These are phyloP conservation scores for Druon quercuslanigerum DNA, from an alignment of 1,140 invertebrate genomes.

Conservation along the genomic window DNA sequence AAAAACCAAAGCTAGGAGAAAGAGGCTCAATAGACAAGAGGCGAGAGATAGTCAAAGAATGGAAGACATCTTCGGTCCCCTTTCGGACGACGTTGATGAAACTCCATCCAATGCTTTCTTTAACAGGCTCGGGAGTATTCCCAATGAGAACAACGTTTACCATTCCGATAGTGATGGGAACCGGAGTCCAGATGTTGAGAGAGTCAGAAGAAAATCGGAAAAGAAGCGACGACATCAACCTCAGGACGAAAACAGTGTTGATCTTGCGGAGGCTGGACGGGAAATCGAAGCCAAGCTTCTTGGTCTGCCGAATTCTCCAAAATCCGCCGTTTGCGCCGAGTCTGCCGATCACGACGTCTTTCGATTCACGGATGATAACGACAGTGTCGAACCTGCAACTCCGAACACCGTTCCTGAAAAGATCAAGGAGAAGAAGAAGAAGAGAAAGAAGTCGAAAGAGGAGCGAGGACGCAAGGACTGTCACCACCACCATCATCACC, in stretches of 20 bases:
- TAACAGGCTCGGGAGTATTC: constrained; percentile 54
- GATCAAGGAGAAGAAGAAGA: constrained; percentile 86
- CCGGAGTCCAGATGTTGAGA: constrained; percentile 66
- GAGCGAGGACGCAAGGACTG: constrained; percentile 83
- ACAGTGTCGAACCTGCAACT: constrained; percentile 73
- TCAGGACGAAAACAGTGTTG: constrained; percentile 86
- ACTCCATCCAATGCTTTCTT: constrained; percentile 64
- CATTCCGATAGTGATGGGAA: constrained; percentile 67
- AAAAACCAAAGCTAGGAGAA: constrained; percentile 78
- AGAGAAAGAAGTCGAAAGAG: constrained; percentile 88
- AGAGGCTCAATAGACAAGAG: constrained; percentile 73
- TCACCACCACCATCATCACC: constrained; percentile 78
- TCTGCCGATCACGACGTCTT: constrained; percentile 77
- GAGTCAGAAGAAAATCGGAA: constrained; percentile 77
- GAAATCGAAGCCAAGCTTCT: constrained; percentile 87
- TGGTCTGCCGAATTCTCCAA: constrained; percentile 72
- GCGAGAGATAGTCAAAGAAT: constrained; percentile 79
- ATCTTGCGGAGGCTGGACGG: constrained; percentile 86
- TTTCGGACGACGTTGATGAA: constrained; percentile 83
- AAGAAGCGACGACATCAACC: constrained; percentile 80
- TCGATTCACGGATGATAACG: constrained; percentile 79
- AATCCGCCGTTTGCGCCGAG: constrained; percentile 63
- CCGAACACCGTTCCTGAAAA: constrained; percentile 71
- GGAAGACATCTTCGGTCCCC: constrained; percentile 91
- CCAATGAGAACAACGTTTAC: constrained; percentile 63